phyloP scores from a whole-genome alignment of 2,888 invertebrate genomes.

The Arctia plantaginis region DNA sequence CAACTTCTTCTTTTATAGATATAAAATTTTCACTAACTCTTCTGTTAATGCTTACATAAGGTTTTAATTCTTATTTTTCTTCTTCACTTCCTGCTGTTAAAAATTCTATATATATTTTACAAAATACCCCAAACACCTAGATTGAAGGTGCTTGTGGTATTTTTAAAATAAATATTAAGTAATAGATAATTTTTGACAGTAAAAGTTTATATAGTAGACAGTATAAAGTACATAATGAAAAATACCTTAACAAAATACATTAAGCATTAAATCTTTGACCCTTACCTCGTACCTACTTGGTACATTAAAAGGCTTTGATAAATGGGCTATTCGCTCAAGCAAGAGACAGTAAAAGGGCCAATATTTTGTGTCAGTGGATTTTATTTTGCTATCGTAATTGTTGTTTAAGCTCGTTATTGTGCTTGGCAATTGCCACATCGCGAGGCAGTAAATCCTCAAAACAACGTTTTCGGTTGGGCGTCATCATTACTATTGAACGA shows the following conservation, averaged over 20 bases:
- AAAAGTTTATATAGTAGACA: not conserved
- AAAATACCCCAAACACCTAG: no score
- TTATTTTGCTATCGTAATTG: constrained; percentile 21
- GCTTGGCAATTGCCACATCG: constrained; percentile 19
- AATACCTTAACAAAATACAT: not conserved
- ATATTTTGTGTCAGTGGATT: constrained; percentile 11
- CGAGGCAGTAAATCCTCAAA: constrained; percentile 21
- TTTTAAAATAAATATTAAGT: no score
- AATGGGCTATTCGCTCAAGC: constrained; percentile 4
- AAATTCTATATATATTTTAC: no score
- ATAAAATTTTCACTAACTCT: no score
- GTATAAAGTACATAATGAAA: not conserved
- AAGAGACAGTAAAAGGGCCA: constrained; percentile 6
- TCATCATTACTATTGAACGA: no score
- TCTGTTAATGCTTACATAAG: no score
- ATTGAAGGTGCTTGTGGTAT: no score
- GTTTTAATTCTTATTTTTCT: no score
- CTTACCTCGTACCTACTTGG: not conserved
- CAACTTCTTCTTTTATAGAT: no score
- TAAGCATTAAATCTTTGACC: constrained; percentile 2
- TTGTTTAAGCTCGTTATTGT: constrained; percentile 19
- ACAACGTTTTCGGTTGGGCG: not conserved
- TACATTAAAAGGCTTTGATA: constrained; percentile 14
- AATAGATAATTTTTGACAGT: no score
- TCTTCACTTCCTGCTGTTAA: no score